Evolutionary conservation across 2,113 vertebrate species (phyloP).

Genomic region (Willisornis vidua): DNA sequence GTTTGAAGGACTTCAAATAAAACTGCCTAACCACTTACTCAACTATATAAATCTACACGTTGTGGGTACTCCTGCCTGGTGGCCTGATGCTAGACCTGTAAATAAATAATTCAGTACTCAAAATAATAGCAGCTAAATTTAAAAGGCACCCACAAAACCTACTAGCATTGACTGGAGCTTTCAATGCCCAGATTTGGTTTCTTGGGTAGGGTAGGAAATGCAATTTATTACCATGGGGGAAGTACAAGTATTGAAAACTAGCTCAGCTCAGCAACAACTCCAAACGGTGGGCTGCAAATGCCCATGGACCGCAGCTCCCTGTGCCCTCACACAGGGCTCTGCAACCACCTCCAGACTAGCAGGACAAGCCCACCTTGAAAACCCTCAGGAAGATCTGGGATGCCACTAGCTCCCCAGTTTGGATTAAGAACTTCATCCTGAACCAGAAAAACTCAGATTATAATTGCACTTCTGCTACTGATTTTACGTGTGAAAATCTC

Average conservation of each 20-base stretch:
- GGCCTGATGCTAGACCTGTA: background rate
- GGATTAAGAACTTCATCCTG: background rate
- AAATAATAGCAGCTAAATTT: slow-evolving; percentile 8
- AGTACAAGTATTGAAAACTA: background rate
- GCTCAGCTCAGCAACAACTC: background rate
- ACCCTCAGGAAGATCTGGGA: background rate
- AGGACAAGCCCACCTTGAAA: background rate
- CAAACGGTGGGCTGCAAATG: background rate
- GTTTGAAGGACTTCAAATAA: background rate
- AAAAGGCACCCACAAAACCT: slow-evolving; percentile 26
- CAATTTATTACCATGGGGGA: background rate
- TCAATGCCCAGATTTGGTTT: background rate
- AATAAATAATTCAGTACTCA: slow-evolving; percentile 19
- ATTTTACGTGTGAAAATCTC: background rate
- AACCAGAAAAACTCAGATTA: background rate
- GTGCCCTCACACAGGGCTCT: fast-evolving
- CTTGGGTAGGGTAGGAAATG: background rate
- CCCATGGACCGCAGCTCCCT: fast-evolving
- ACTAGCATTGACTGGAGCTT: background rate
- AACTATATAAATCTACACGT: background rate
- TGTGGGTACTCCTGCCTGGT: background rate
- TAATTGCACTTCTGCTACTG: background rate
- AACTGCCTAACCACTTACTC: background rate
- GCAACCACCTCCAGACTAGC: fast-evolving
- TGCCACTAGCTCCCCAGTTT: background rate